A percentile compares a stretch with the other conserved stretches of the same genome.
phyloP scores from a whole-genome alignment of 1,140 invertebrate genomes.

The Probaryconus sp. region DNA sequence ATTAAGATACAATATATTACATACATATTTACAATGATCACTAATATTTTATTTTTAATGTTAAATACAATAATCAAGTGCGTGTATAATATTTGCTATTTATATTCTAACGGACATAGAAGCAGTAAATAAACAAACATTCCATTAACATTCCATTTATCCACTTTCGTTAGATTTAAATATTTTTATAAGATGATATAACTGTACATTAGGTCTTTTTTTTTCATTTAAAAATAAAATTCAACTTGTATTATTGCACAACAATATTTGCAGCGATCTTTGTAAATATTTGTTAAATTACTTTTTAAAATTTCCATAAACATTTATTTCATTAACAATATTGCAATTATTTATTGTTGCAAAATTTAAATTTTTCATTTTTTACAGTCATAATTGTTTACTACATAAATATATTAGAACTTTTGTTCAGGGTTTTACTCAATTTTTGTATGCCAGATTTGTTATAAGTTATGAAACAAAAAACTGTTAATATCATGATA shows the following conservation, averaged over 20 bases:
- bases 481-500: conserved; percentile 11
- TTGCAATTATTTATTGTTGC: no score
- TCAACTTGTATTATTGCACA: conserved; percentile 38
- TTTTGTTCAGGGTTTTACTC: no score
- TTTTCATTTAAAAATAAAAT: conserved; percentile 17
- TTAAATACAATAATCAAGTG: conserved; percentile 46
- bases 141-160: conserved; percentile 43
- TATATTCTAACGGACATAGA: conserved; percentile 47
- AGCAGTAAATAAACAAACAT: conserved; percentile 47
- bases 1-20: conserved; percentile 57
- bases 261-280: no score
- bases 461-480: conserved; percentile 12
- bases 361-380: no score
- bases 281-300: conserved; percentile 2
- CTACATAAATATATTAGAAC: no score
- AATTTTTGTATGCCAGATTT: conserved; percentile 31
- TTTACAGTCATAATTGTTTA: no score
- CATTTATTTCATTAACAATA: conserved; percentile 33
- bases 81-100: conserved; percentile 45
- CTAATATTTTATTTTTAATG: conserved; percentile 44
- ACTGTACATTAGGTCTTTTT: conserved; percentile 47
- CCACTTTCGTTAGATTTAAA: conserved; percentile 25
- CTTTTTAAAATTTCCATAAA: no score
- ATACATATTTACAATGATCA: conserved; percentile 57
- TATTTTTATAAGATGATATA: conserved; percentile 25